Base-by-base conservation (phyloP, 2,888 invertebrate genomes). In the Halictus ligatus region DNA sequence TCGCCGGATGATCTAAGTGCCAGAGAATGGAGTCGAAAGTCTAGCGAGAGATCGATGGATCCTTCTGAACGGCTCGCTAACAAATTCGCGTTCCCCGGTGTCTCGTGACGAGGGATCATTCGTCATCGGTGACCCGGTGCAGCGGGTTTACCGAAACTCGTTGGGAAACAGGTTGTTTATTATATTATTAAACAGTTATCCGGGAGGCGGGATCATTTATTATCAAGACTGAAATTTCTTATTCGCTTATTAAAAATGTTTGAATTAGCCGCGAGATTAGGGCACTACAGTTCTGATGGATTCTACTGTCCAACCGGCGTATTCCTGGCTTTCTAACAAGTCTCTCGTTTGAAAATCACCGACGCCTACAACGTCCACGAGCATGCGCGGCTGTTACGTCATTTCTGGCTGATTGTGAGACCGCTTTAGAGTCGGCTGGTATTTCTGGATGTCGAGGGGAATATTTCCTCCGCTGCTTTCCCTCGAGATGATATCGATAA, bases 41-140 rank as follows among this genome's bases (percentile, higher is more conserved):
- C 21, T 29, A 13, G 29, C n/a, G 18, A 5, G 21, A 43, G 71
- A 78, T 78, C 58, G n/a, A 67, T 67, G 74, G 50, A 50, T 75
- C 64, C 25, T 50, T 75, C 18, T 5, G 13, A n/a, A 54, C 12
- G 29, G 7, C 54, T 29, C 21, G 67, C 46, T n/a, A 8, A 18
- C 29, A 40, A n/a, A 78, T 78, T 69, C 25, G 40, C 54, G 43
- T n/a, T 76, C 46, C 67, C 72, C 46, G 75, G 83, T 75, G 54
- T 67, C 60, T 69, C 81, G 46, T 48, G 48, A 35, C 67, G 67
- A 10, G 43, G 72, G 85, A 87, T 89, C 87, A 85, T 89, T 85
- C 79, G 84, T 76, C 43, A 46, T 46, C n/a, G 25, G 18, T 29
- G 48, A 29, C 48, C 48, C 73, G 50, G 35, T 35, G n/a, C 48